Percentiles rank a stretch among this genome's conserved stretches.
Evolutionary conservation across 2,888 invertebrate species (phyloP).

Genomic region (Camptogramma bilineatum): DNA sequence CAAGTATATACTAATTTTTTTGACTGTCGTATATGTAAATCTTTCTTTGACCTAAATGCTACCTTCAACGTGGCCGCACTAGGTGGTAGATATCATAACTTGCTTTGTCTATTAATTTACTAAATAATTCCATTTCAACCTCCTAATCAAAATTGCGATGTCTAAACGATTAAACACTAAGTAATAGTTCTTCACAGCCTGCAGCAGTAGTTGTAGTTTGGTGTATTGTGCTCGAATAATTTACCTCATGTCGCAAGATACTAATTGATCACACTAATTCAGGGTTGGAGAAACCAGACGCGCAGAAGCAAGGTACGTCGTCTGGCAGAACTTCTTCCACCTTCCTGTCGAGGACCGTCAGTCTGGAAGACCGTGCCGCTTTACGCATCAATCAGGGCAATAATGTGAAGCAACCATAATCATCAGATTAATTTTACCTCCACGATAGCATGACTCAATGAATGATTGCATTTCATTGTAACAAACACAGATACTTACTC

Average conservation of each 20-base stretch:
- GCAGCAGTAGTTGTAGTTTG: conserved; percentile 13
- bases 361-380: conserved; percentile 71
- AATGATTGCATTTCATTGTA: conserved; percentile 14
- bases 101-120: conserved; percentile 39
- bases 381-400: conserved; percentile 64
- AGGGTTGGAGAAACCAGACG: conserved; percentile 76
- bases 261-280: conserved; percentile 70
- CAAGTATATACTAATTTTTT: conserved; percentile 75
- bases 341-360: conserved; percentile 76
- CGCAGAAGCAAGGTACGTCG: conserved; percentile 71
- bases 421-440: conserved; percentile 22
- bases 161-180: conserved; percentile 9
- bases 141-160: conserved; percentile 18
- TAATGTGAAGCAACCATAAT: conserved; percentile 59
- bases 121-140: conserved; percentile 36
- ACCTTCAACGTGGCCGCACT: conserved; percentile 60
- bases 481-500: background rate
- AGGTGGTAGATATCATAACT: conserved; percentile 35
- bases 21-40: conserved; percentile 45
- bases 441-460: conserved; percentile 19
- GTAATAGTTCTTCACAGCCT: conserved; percentile 14
- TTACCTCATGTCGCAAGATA: conserved; percentile 24
- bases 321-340: conserved; percentile 77
- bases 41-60: conserved; percentile 50
- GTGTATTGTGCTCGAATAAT: conserved; percentile 19